These are phyloP conservation scores for Cyanoderma ruficeps DNA, from an alignment of 2,113 vertebrate genomes.

Conservation along the genomic window DNA sequence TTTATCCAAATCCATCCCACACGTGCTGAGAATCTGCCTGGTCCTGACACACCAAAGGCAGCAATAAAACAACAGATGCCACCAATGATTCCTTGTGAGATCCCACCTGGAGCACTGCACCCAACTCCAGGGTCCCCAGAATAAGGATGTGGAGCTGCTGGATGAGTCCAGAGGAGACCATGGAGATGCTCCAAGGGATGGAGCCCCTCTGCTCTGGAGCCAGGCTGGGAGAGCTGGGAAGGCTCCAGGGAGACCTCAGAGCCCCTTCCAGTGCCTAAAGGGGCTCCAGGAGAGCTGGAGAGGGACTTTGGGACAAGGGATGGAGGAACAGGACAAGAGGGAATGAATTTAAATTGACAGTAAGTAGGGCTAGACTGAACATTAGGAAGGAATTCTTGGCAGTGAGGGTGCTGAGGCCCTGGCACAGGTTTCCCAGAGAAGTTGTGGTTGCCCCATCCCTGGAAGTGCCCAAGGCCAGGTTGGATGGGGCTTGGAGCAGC, in stretches of 20 bases:
- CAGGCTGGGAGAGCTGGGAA: background rate
- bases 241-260: accelerated
- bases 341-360: background rate
- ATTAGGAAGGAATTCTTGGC: accelerated
- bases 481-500: accelerated
- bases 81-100: background rate
- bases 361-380: accelerated
- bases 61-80: background rate
- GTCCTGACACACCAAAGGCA: background rate
- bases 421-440: accelerated
- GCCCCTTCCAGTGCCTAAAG: background rate
- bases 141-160: background rate
- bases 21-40: background rate
- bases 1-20: no score
- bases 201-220: background rate
- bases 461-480: background rate
- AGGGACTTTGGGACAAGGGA: accelerated
- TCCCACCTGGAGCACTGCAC: background rate
- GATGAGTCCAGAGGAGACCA: accelerated
- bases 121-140: background rate
- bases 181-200: accelerated
- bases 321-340: background rate
- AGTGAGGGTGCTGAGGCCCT: accelerated
- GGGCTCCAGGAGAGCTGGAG: background rate
- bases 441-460: background rate